A percentile compares a stretch with the other conserved stretches of the same genome.
Evolutionary conservation across 2,797 vertebrate species (phyloP).

Genomic region (Chelon auratus): DNA sequence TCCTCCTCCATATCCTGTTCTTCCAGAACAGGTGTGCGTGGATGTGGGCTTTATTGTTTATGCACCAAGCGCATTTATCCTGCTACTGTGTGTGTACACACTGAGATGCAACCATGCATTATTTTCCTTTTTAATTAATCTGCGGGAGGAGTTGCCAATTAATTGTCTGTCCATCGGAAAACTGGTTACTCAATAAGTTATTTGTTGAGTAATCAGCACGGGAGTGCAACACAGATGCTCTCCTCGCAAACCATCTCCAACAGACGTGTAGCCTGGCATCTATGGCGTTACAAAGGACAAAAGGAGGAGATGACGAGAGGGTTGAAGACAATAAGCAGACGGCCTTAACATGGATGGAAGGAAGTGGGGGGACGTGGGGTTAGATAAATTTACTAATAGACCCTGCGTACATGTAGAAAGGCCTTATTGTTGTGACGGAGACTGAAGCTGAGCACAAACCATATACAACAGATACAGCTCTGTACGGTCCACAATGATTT

Average conservation of each 20-base stretch:
- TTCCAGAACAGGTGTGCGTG: conserved; percentile 2
- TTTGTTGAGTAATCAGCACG: neutral
- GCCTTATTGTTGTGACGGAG: neutral
- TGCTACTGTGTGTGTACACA: neutral
- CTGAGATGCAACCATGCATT: neutral
- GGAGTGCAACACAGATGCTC: neutral
- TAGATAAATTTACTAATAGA: conserved; percentile 13
- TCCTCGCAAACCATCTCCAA: neutral
- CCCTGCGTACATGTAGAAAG: neutral
- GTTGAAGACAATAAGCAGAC: conserved; percentile 26
- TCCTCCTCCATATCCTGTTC: conserved; percentile 13
- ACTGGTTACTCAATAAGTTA: neutral
- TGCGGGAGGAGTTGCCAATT: no score
- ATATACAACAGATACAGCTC: neutral
- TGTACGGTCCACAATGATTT: neutral
- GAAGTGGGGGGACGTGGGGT: conserved; percentile 25
- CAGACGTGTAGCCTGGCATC: conserved; percentile 1
- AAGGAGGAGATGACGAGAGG: conserved; percentile 49
- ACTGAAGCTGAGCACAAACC: conserved; percentile 10
- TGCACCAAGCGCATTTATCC: neutral
- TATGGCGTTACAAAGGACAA: conserved; percentile 19
- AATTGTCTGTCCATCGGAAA: no score
- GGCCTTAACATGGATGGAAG: conserved; percentile 27
- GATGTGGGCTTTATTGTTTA: neutral
- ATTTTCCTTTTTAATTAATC: no score